Evolutionary conservation across 2,888 invertebrate species (phyloP).

Genomic region (Eupithecia vulgata): DNA sequence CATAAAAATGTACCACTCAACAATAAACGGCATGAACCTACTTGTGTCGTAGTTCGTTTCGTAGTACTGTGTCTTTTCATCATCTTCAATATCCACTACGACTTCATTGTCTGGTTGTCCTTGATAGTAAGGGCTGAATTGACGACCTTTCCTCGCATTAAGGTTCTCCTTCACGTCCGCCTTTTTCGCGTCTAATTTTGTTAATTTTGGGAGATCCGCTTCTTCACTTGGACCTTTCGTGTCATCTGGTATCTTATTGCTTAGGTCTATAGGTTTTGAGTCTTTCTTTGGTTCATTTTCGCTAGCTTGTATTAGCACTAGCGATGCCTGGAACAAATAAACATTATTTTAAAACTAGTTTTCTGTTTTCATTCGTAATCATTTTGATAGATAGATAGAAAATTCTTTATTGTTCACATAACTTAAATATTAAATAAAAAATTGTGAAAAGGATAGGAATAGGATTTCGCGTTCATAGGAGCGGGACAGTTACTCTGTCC

Average conservation of each 20-base stretch:
- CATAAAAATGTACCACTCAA: conserved; percentile 19
- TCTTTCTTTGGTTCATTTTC: conserved; percentile 57
- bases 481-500: too few relatives aligned
- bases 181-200: conserved; percentile 24
- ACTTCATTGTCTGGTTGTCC: conserved; percentile 81
- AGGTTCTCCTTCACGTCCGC: conserved; percentile 34
- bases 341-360: conserved; percentile 18
- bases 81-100: conserved; percentile 89
- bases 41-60: conserved; percentile 90
- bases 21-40: conserved; percentile 70
- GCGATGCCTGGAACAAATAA: conserved; percentile 67
- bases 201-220: conserved; percentile 18
- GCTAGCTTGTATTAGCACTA: conserved; percentile 68
- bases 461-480: too few relatives aligned
- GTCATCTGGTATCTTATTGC: conserved; percentile 30
- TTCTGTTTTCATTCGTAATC: not conserved
- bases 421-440: too few relatives aligned
- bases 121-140: conserved; percentile 55
- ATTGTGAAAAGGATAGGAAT: too few relatives aligned
- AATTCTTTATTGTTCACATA: too few relatives aligned
- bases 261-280: conserved; percentile 44
- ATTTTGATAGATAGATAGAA: too few relatives aligned
- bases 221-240: conserved; percentile 33
- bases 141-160: conserved; percentile 57
- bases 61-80: conserved; percentile 89